These are phyloP conservation scores for Enteromius unitaeniatus DNA, from an alignment of 2,797 vertebrate species.

Conservation along the genomic window DNA sequence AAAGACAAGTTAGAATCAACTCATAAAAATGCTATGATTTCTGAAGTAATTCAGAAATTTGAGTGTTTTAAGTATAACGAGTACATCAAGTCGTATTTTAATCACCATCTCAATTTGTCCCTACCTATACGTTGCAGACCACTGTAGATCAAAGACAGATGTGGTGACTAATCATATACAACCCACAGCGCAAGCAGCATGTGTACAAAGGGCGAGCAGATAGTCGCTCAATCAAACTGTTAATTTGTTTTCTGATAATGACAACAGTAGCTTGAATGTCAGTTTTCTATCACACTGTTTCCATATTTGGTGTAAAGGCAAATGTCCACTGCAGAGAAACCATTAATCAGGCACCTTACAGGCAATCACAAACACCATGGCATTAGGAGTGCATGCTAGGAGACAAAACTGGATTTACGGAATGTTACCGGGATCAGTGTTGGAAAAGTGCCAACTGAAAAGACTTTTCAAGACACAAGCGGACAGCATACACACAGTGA, in stretches of 20 bases:
- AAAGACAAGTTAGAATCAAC: constrained; percentile 57
- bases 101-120: constrained; percentile 31
- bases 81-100: constrained; percentile 33
- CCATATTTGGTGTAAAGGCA: constrained; percentile 29
- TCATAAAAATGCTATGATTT: constrained; percentile 53
- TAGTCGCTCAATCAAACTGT: neutral
- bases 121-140: constrained; percentile 34
- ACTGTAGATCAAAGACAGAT: constrained; percentile 28
- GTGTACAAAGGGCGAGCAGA: constrained; percentile 23
- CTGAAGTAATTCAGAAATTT: constrained; percentile 46
- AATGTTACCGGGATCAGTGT: constrained; percentile 39
- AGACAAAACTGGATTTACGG: constrained; percentile 33
- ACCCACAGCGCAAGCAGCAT: constrained; percentile 48
- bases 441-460: constrained; percentile 62
- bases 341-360: constrained; percentile 28
- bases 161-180: constrained; percentile 23
- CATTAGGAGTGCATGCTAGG: constrained; percentile 71
- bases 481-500: constrained; percentile 74
- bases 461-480: constrained; percentile 59
- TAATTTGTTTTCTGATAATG: constrained; percentile 9
- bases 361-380: constrained; percentile 39
- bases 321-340: constrained; percentile 10
- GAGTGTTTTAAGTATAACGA: constrained; percentile 43
- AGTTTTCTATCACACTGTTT: neutral
- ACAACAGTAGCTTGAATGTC: neutral